Conservation (phyloP, 1,140 invertebrate genomes). For the Eciton burchellii region DNA sequence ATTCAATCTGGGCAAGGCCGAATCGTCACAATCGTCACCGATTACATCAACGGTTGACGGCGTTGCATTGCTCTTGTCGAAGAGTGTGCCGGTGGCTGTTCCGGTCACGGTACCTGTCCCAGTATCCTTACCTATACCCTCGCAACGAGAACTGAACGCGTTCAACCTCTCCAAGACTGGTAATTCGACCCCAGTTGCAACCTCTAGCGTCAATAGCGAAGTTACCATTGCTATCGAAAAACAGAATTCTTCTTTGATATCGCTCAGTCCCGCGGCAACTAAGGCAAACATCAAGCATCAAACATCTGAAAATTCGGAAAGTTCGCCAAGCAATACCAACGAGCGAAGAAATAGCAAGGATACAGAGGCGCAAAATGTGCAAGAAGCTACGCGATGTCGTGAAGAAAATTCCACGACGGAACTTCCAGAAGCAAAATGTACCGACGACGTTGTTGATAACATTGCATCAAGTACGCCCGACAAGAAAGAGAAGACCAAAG, state of each 20-base stretch:
- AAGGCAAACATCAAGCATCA: not conserved
- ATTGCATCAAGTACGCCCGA: not conserved
- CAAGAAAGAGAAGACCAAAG: slow-evolving; percentile 55
- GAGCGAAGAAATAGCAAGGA: slow-evolving; percentile 55
- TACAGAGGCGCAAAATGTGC: slow-evolving; percentile 33
- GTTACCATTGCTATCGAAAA: slow-evolving; percentile 28
- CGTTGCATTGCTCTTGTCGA: slow-evolving; percentile 69
- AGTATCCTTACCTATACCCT: not conserved
- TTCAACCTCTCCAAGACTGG: slow-evolving; percentile 79
- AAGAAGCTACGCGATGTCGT: slow-evolving; percentile 4
- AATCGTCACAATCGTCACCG: slow-evolving; percentile 65
- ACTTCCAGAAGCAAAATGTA: slow-evolving; percentile 20
- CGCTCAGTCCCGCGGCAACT: not conserved
- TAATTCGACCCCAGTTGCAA: slow-evolving; percentile 23
- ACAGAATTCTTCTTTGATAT: slow-evolving; percentile 40
- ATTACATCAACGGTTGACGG: slow-evolving; percentile 65
- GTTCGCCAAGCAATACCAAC: not conserved
- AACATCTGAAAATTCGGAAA: slow-evolving; percentile 1
- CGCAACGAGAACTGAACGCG: slow-evolving; percentile 73
- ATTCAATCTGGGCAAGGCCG: slow-evolving; percentile 63
- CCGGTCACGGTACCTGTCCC: slow-evolving; percentile 1
- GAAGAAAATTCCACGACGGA: slow-evolving; percentile 50
- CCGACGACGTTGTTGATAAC: not conserved
- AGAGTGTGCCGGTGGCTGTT: slow-evolving; percentile 34
- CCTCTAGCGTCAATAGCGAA: slow-evolving; percentile 62